Evolutionary conservation across 2,113 vertebrate genomes (phyloP), one percentile per base, ranked within the genome.

Genomic region (Trematomus loennbergii): DNA sequence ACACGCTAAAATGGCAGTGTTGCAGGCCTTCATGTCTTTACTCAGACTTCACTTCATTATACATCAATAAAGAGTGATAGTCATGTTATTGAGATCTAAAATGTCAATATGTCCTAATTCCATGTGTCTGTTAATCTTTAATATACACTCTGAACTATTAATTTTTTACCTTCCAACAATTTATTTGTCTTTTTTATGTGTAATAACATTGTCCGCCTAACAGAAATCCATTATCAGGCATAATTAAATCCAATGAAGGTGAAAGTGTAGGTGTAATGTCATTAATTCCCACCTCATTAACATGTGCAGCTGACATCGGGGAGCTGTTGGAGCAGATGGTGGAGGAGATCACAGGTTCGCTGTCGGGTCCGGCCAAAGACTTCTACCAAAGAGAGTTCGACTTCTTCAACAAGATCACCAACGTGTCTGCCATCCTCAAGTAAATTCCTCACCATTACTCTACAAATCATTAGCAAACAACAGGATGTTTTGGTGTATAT

Each of bases 341-440:
- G 12, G 97, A 97, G 83, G 97, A 99, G 89, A 99, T 99, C 91
- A 99, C 96, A 0, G 92, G 97, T 11, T 97, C 97, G 0, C 86
- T 99, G 50, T 98, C 96, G 0, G 98, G 98, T n/a, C 97, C 97
- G 0, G 97, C 97, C 60, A 99, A 99, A 92, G 97, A 98, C 70
- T 99, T 99, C 92, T 99, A 99, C 91, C 97, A 97, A 76, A 90
- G 97, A 15, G 98, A 99, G 79, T 99, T 98, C 71, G 97, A 99
- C 88, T 99, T 99, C 93, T 99, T 99, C 87, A 97, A 97, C 90
- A 96, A 98, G 95, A 98, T 99, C 93, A 99, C 97, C 88, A 99
- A 99, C 0, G 97, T 99, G 63, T 98, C 97, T 0, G 98, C 97
- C 80, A 96, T 97, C 75, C 96, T 99, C 93, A 99, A 98, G 98